Evolutionary conservation across 2,888 invertebrate genomes (phyloP).

Genomic region (Cephus pygmeus): DNA sequence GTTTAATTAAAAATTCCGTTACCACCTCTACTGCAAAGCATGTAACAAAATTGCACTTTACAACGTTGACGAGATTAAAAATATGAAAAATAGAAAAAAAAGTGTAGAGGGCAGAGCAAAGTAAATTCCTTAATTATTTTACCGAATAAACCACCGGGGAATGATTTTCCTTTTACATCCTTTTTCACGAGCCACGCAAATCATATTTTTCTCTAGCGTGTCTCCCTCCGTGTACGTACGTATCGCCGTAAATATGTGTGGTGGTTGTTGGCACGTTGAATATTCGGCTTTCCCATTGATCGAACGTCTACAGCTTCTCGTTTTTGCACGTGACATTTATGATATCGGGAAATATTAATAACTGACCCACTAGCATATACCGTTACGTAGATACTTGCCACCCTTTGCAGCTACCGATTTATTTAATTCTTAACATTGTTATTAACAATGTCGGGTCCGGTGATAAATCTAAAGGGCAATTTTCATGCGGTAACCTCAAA

Average conservation of each 20-base stretch:
- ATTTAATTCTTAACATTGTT: background rate
- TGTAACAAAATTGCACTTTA: background rate
- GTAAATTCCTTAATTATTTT: background rate
- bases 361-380: background rate
- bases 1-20: background rate
- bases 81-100: background rate
- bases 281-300: background rate
- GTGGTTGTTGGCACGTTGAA: background rate
- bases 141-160: background rate
- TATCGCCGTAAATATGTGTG: background rate
- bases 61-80: background rate
- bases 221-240: background rate
- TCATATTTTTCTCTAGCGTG: background rate
- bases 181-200: background rate
- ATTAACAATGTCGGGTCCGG: background rate
- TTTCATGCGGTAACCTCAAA: background rate
- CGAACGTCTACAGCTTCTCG: background rate
- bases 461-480: background rate
- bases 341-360: background rate
- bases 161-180: background rate
- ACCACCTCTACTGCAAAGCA: background rate
- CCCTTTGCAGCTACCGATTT: background rate
- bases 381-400: background rate
- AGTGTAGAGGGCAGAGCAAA: background rate
- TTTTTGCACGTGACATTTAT: background rate